Evolutionary conservation across 2,113 vertebrate genomes (phyloP), one percentile per base, ranked within the genome.

Genomic region (Uria aalge): DNA sequence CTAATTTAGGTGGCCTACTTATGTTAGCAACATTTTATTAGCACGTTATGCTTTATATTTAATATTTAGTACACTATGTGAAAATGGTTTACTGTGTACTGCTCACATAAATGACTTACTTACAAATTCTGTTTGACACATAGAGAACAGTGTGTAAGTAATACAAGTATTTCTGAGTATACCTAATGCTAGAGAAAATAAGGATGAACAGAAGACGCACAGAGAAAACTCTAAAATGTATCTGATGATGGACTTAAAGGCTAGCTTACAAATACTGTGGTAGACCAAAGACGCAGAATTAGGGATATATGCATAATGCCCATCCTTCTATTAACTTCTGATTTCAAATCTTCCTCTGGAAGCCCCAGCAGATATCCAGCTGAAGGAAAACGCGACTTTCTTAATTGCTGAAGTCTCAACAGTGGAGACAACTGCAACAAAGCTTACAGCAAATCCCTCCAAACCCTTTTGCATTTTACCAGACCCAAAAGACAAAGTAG

Each of bases 1-100:
- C 81, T 91, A 94, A 92, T 96, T 97, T 95, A 95, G 94, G 96
- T 92, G 96, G 89, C 97, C 96, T 96, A 97, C 94, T 96, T 97
- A 92, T 26, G 78, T 87, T 96, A 95, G 84, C 48, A 96, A 95
- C 89, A 43, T 95, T 95, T 95, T 96, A 96, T 97, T 95, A 94
- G 91, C 89, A 95, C 29, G 18, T 96, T 95, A 97, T 79, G 62
- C 80, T 90, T 53, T 95, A 91, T 92, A 94, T 95, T 95, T 96
- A 96, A 96, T 94, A 97, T 94, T 95, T 94, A 96, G 94, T 92
- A 89, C n/a, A 73, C 43, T 76, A 74, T 64, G 55, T 91, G 89
- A 96, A 90, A 94, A 97, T 50, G 53, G 73, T 94, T 95, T 95
- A 95, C 91, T 91, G 77, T 91, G 69, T 95, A 94, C 76, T 68